phyloP scores from a whole-genome alignment of 1,140 invertebrate species.

The Asobara japonica region DNA sequence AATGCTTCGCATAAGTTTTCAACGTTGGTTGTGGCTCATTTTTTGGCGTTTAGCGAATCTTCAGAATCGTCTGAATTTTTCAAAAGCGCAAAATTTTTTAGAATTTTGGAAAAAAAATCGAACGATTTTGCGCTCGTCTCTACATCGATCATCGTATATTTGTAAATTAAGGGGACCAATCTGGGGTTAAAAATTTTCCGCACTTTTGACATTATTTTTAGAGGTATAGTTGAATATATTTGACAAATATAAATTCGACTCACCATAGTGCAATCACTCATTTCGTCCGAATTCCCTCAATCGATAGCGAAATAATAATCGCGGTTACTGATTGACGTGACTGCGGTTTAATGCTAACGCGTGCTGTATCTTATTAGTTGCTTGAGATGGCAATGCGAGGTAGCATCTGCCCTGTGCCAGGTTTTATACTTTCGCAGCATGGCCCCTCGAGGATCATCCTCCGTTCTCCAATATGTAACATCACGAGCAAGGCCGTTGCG shows the following conservation, averaged over 20 bases:
- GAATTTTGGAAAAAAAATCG: no score
- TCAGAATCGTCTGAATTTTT: no score
- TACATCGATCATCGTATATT: no score
- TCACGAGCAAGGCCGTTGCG: constrained; percentile 62
- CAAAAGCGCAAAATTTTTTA: no score
- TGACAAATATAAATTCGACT: neutral
- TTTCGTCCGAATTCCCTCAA: neutral
- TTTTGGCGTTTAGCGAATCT: no score
- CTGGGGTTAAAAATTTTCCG: no score
- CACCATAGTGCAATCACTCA: neutral
- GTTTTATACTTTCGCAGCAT: constrained; percentile 60
- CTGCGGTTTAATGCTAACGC: neutral
- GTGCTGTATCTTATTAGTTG: constrained; percentile 45
- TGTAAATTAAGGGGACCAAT: no score
- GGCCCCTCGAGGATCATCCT: constrained; percentile 49
- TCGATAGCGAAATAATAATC: neutral
- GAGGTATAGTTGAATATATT: no score
- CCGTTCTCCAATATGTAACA: constrained; percentile 61
- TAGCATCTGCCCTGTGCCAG: constrained; percentile 55
- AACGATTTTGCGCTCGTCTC: no score
- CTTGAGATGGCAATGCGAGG: constrained; percentile 54
- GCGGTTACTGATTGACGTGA: neutral
- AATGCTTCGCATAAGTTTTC: no score
- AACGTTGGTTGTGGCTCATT: no score
- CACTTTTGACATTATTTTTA: no score